Base-by-base conservation (phyloP, 2,888 invertebrate genomes). In the Xestia ashworthii region DNA sequence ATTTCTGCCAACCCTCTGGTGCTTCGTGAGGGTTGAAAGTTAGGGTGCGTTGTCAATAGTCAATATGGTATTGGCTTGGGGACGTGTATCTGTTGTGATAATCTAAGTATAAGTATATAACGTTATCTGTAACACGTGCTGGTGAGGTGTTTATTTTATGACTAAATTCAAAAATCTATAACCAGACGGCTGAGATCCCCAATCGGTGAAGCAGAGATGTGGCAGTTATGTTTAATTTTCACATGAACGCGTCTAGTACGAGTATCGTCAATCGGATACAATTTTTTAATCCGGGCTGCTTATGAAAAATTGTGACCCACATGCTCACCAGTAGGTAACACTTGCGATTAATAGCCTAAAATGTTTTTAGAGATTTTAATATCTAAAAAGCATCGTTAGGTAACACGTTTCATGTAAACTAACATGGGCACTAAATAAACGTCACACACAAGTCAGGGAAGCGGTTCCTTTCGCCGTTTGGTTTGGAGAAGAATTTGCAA, bases 1-100 rank as follows among this genome's bases (percentile, higher is more conserved):
- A 96, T 95, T 95, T 94, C 92, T 88, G 87, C 77, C 86, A 91
- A 87, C 95, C 93, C 92, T 91, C 83, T 74, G 80, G 76, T 85
- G 81, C 79, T 88, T 90, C 83, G 89, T 88, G 89, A 90, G 93
- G 93, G 92, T 87, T 88, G 64, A 86, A 85, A 87, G 77, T 83
- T 78, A 85, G 90, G 91, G 92, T 91, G 89, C 81, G 86, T 86
- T 89, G 83, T 85, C 89, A 88, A 90, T 91, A 90, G 88, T 90
- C 90, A 89, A 92, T 91, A 89, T 88, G 88, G 78, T 87, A 75
- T 84, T 82, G 87, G 84, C 72, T 79, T 82, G 78, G 73, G 87
- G 82, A 84, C 71, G 44, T 55, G 55, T 81, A 78, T 83, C 75
- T 80, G 73, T 16, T 22, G 55, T 14, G n/a, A 71, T 76, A 74